These are phyloP conservation scores for Bubalus kerabau DNA, from an alignment of 2,113 vertebrate genomes.

Conservation along the genomic window DNA sequence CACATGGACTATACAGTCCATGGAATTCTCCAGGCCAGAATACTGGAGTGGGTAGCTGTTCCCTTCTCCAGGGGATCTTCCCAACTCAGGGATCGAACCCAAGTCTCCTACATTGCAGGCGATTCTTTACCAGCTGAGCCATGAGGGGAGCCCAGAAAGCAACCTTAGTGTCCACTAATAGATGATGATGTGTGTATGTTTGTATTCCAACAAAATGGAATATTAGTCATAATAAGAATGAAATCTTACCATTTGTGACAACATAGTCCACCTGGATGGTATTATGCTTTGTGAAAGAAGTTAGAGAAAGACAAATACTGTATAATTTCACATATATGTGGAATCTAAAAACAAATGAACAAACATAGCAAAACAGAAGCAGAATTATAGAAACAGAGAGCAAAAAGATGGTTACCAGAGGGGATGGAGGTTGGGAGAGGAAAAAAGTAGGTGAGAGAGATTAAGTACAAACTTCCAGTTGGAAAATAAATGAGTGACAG, in stretches of 20 bases:
- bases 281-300: background rate
- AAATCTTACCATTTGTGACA: background rate
- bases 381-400: background rate
- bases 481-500: background rate
- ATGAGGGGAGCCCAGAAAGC: too few species aligned
- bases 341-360: background rate
- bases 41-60: too few species aligned
- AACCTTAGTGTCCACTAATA: background rate
- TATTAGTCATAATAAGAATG: background rate
- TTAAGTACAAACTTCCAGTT: background rate
- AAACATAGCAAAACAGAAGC: background rate
- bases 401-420: background rate
- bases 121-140: too few species aligned
- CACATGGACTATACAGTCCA: too few species aligned
- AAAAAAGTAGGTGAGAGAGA: background rate
- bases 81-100: too few species aligned
- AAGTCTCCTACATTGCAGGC: too few species aligned
- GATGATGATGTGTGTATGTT: background rate
- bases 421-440: background rate
- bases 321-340: background rate
- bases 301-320: background rate
- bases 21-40: too few species aligned
- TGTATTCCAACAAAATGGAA: background rate
- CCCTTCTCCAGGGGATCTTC: too few species aligned
- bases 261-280: background rate